phyloP scores from a whole-genome alignment of 2,797 vertebrate genomes.

The Anguilla anguilla region DNA sequence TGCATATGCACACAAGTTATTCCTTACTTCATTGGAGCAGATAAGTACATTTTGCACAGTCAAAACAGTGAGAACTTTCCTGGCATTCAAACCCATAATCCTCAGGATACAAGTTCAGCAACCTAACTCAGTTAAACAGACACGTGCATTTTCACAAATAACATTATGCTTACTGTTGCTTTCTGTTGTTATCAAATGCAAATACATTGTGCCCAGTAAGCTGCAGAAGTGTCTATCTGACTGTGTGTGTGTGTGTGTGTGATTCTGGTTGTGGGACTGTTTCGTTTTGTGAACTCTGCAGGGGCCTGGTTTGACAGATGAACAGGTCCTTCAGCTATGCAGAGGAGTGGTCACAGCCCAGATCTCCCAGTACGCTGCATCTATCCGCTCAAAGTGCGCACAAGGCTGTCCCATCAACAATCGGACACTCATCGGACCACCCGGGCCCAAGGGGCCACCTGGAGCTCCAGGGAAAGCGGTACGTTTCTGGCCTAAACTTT shows the following conservation, averaged over 20 bases:
- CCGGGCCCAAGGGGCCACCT: conserved; percentile 57
- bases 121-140: not conserved
- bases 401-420: conserved; percentile 78
- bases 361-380: conserved; percentile 73
- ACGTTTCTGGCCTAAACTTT: conserved; percentile 38
- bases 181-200: not conserved
- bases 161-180: not conserved
- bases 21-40: not conserved
- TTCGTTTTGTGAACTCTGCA: conserved; percentile 42
- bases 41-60: not conserved
- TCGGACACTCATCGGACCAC: conserved; percentile 71
- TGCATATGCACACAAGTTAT: not conserved
- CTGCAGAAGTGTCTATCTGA: not conserved
- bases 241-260: not conserved
- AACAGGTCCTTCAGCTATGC: conserved; percentile 79
- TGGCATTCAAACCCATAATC: not conserved
- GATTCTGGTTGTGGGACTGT: not conserved
- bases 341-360: conserved; percentile 72
- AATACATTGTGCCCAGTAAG: not conserved
- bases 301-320: conserved; percentile 77
- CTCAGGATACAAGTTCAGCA: not conserved
- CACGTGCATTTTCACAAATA: not conserved
- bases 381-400: conserved; percentile 71
- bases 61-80: not conserved
- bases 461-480: conserved; percentile 69